Conservation (phyloP, 2,797 vertebrate genomes). For the Halcyon smyrnensis region DNA sequence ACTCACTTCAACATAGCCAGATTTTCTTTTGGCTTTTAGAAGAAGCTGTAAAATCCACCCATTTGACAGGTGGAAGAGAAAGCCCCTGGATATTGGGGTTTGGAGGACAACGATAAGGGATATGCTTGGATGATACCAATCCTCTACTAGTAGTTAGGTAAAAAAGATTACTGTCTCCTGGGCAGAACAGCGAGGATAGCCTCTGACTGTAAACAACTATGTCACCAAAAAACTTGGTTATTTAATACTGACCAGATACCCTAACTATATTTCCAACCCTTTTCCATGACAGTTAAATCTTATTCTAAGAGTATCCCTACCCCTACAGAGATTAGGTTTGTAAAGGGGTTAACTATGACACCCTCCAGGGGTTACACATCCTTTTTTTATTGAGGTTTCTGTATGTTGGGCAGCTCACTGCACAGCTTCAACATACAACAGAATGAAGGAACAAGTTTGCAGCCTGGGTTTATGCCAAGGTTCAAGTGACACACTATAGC, state of each 20-base stretch:
- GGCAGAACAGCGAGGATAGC: not conserved
- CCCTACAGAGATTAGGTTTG: not conserved
- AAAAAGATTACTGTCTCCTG: not conserved
- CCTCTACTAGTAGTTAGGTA: not conserved
- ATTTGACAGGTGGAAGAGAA: constrained; percentile 8
- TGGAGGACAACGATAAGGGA: not conserved
- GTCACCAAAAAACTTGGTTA: not conserved
- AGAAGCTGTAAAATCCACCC: not conserved
- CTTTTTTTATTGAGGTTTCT: not conserved
- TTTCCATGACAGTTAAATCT: not conserved
- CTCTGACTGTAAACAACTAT: not conserved
- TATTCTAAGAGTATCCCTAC: not conserved
- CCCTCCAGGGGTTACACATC: not conserved
- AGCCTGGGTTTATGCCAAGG: constrained; percentile 1
- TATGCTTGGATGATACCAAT: not conserved
- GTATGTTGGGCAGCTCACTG: not conserved
- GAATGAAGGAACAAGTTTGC: not conserved
- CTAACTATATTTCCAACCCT: not conserved
- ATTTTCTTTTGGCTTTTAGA: not conserved
- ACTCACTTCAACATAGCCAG: not conserved
- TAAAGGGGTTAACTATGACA: not conserved
- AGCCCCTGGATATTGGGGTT: not conserved
- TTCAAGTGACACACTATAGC: not conserved
- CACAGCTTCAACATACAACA: not conserved
- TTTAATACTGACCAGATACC: not conserved